phyloP scores from a whole-genome alignment of 2,797 vertebrate genomes.

The Macropodus opercularis region DNA sequence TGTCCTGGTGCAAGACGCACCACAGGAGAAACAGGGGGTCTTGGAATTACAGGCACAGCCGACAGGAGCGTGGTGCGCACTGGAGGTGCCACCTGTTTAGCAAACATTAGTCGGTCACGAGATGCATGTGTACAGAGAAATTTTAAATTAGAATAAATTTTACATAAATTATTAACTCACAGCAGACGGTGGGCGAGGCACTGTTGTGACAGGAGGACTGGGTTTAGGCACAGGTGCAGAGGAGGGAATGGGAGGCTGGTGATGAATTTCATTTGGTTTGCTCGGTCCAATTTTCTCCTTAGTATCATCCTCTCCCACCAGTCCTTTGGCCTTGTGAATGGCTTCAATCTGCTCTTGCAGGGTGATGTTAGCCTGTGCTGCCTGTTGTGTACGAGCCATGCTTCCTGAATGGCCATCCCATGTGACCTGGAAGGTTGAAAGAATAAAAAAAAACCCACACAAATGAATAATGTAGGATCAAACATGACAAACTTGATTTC shows the following conservation, averaged over 20 bases:
- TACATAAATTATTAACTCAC: conserved; percentile 72
- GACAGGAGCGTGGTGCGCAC: conserved; percentile 94
- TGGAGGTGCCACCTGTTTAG: conserved; percentile 86
- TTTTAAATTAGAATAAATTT: not conserved
- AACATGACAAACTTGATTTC: not conserved
- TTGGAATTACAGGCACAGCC: conserved; percentile 91
- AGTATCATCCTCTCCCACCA: conserved; percentile 96
- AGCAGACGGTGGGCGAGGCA: conserved; percentile 84
- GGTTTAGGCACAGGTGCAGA: conserved; percentile 84
- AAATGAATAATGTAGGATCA: not conserved
- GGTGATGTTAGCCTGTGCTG: conserved; percentile 98
- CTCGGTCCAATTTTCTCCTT: conserved; percentile 99
- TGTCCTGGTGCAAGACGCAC: conserved; percentile 92
- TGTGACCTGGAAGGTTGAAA: conserved; percentile 84
- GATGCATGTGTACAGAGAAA: not conserved
- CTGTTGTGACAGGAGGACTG: conserved; percentile 76
- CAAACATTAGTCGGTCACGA: not conserved
- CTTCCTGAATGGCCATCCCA: conserved; percentile 99
- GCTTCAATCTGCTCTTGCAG: conserved; percentile 99
- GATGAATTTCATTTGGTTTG: conserved; percentile 91
- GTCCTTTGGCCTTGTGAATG: conserved; percentile 98
- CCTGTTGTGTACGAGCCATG: conserved; percentile 99
- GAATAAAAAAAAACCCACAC: not conserved
- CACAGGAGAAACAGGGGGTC: conserved; percentile 90
- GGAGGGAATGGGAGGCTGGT: conserved; percentile 83